Conservation (phyloP, 2,888 invertebrate genomes). For the Cerastis rubricosa region DNA sequence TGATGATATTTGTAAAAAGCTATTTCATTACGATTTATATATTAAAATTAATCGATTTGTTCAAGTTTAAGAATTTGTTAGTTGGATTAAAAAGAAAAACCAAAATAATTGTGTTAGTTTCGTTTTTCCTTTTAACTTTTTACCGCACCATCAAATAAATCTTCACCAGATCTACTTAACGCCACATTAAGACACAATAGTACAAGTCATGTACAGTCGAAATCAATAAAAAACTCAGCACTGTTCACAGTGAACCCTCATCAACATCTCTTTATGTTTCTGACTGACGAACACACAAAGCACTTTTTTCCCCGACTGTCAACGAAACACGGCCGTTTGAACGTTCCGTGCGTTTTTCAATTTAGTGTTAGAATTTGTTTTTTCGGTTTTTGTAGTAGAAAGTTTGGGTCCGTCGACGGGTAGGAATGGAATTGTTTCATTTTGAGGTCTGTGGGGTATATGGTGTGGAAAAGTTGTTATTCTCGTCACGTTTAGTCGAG, state of each 20-base stretch:
- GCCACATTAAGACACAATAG: conserved; percentile 29
- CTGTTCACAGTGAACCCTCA: conserved; percentile 57
- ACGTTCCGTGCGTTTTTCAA: conserved; percentile 50
- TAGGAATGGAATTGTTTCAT: conserved; percentile 36
- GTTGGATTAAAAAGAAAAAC: neutral
- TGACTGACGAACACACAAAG: conserved; percentile 68
- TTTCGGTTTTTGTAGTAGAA: conserved; percentile 48
- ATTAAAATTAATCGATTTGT: neutral
- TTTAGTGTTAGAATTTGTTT: conserved; percentile 52
- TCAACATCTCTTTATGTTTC: conserved; percentile 65
- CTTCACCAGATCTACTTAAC: conserved; percentile 14
- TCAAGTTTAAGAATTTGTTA: neutral
- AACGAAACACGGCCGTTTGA: conserved; percentile 50
- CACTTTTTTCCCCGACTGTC: conserved; percentile 56
- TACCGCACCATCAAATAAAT: conserved; percentile 8
- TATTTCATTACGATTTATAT: neutral
- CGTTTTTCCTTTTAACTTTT: neutral
- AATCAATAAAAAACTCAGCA: conserved; percentile 50
- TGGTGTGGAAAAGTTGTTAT: neutral
- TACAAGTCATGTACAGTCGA: conserved; percentile 36
- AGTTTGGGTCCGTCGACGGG: conserved; percentile 23
- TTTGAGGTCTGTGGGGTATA: conserved; percentile 9
- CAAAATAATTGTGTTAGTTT: neutral
- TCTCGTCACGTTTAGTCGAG: neutral
- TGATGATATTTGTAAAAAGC: neutral